These are phyloP conservation scores for Cottus gobio DNA, from an alignment of 2,113 vertebrate genomes.

Conservation along the genomic window DNA sequence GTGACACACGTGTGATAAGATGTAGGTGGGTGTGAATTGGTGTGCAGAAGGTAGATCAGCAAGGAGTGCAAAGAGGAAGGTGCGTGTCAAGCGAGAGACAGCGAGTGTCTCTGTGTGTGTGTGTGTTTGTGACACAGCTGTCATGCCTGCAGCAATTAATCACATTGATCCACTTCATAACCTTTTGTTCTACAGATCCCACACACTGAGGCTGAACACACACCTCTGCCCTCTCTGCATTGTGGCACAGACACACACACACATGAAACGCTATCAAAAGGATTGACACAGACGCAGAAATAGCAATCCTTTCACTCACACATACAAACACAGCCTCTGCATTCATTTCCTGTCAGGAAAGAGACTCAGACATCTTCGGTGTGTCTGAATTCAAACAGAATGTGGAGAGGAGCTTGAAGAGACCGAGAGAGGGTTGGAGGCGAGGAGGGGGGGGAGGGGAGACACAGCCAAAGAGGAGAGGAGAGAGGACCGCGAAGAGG, in stretches of 20 bases:
- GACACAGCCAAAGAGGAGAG: slow-evolving; percentile 45
- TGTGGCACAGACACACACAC: slow-evolving; percentile 41
- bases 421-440: slow-evolving; percentile 51
- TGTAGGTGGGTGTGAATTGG: slow-evolving; percentile 58
- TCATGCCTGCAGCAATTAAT: slow-evolving; percentile 63
- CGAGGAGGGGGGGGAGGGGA: slow-evolving; percentile 41
- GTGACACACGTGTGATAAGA: slow-evolving; percentile 54
- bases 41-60: slow-evolving; percentile 59
- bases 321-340: slow-evolving; percentile 19
- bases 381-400: slow-evolving; percentile 67
- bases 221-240: slow-evolving; percentile 55
- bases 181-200: slow-evolving; percentile 51
- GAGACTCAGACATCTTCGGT: slow-evolving; percentile 42
- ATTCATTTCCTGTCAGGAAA: slow-evolving; percentile 54
- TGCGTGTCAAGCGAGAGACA: slow-evolving; percentile 20
- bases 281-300: slow-evolving; percentile 51
- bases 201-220: slow-evolving; percentile 48
- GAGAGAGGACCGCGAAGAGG: slow-evolving; percentile 18
- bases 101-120: slow-evolving; percentile 11
- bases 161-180: slow-evolving; percentile 60
- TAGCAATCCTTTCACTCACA: slow-evolving; percentile 19
- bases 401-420: slow-evolving; percentile 58
- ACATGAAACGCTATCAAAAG: slow-evolving; percentile 25
- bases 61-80: slow-evolving; percentile 25
- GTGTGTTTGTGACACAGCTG: slow-evolving; percentile 51